These are phyloP conservation scores for Anneissia japonica DNA, from an alignment of 35 echinoderm and acorn worm species.

Conservation along the genomic window DNA sequence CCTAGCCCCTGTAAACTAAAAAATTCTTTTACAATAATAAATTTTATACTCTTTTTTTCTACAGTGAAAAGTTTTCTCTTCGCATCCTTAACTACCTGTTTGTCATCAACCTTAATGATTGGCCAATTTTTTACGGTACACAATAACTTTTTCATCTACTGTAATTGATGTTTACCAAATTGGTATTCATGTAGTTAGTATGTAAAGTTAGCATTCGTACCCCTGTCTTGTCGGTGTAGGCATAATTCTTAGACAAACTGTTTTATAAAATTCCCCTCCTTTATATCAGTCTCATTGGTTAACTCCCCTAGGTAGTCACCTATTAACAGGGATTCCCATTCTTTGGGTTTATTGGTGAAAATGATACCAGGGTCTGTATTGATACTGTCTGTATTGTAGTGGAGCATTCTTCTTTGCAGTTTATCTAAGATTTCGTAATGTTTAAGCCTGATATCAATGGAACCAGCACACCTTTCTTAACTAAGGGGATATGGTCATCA, in stretches of 20 bases:
- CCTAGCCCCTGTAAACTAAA: too few relatives aligned
- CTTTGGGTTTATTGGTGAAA: slow-evolving; percentile 5
- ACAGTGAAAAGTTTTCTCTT: too few relatives aligned
- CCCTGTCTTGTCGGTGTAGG: slow-evolving; percentile 19
- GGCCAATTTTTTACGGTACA: too few relatives aligned
- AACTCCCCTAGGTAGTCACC: slow-evolving; percentile 56
- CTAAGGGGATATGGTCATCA: background rate
- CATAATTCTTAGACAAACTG: slow-evolving; percentile 55
- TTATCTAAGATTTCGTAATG: slow-evolving; percentile 45
- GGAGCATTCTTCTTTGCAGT: slow-evolving; percentile 25
- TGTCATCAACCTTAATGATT: too few relatives aligned
- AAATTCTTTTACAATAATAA: too few relatives aligned
- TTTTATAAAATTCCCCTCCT: slow-evolving; percentile 22
- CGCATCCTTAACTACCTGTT: too few relatives aligned
- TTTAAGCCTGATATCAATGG: slow-evolving; percentile 44
- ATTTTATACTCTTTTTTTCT: too few relatives aligned
- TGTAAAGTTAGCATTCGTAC: slow-evolving; percentile 32
- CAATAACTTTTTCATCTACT: too few relatives aligned
- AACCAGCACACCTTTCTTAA: slow-evolving; percentile 27
- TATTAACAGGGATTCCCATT: background rate
- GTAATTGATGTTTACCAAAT: slow-evolving; percentile 37
- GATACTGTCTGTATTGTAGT: slow-evolving; percentile 62
- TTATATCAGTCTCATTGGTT: slow-evolving; percentile 38
- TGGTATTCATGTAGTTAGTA: slow-evolving; percentile 24
- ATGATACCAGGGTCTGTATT: too few relatives aligned